These are phyloP conservation scores for Tapirus indicus DNA, from an alignment of 2,797 vertebrate species.

Conservation along the genomic window DNA sequence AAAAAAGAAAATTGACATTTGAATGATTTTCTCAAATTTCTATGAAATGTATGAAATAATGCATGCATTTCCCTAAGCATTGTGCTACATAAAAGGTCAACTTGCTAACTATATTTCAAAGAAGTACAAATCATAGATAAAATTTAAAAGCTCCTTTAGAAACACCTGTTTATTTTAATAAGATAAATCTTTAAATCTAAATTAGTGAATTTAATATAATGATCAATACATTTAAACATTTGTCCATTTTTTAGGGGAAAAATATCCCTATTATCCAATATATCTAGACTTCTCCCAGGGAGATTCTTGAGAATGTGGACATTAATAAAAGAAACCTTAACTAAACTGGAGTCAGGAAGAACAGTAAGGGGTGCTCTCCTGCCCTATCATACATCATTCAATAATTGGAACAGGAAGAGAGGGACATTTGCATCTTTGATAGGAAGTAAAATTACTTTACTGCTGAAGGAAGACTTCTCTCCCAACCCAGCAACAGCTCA, in stretches of 20 bases:
- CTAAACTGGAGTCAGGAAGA: too few relatives aligned
- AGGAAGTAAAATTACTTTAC: too few relatives aligned
- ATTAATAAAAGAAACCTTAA: too few relatives aligned
- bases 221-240: not conserved
- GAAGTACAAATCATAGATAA: not conserved
- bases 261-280: not conserved
- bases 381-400: too few relatives aligned
- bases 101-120: not conserved
- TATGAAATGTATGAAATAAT: not conserved
- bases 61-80: not conserved
- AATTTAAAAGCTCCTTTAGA: not conserved
- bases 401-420: too few relatives aligned
- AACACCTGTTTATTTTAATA: not conserved
- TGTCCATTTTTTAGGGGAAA: not conserved
- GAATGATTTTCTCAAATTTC: not conserved
- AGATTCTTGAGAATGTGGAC: not conserved
- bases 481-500: too few relatives aligned
- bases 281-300: not conserved
- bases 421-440: too few relatives aligned
- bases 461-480: too few relatives aligned
- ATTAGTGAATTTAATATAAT: not conserved
- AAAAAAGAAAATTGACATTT: not conserved
- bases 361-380: too few relatives aligned
- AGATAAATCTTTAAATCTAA: not conserved
- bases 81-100: not conserved